Evolutionary conservation across 2,113 vertebrate genomes (phyloP), one percentile per base, ranked within the genome.

Genomic region (Spilogale gracilis): DNA sequence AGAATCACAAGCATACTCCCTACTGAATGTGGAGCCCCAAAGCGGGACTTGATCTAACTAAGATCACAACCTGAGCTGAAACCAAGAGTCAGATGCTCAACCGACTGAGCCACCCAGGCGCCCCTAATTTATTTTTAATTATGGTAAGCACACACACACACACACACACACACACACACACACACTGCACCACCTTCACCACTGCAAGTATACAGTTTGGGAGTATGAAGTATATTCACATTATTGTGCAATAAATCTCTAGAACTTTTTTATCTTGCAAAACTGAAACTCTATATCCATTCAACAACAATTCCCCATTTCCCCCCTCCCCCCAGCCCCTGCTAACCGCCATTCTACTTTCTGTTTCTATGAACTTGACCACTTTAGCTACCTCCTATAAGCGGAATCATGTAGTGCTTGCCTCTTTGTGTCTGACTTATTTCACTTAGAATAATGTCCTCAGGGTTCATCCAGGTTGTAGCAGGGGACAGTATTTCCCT

Each of bases 351-450:
- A 16, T 74, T 86, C 56, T 81, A 74, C 96, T 93, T 90, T 89
- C 85, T 78, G 73, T 86, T 84, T 96, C 84, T 63, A 1, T 61
- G 89, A 76, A 61, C 61, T 60, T 84, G 78, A 79, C n/a, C 78
- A 43, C 54, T 74, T 63, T 7, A 73, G 56, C 43, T 25, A 10
- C 30, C 43, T 65, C 16, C 45, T 45, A 0, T 45, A 30, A 83
- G 16, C 23, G 16, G 32, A 76, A 80, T n/a, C 45, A 52, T 0
- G 6, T 43, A 32, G 25, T 52, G 30, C 67, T 61, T 67, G 56
- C 38, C 63, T 65, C 61, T 78, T 25, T 45, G 45, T 61, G 3
- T 50, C 81, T 71, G 67, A 43, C 3, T 91, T 50, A 45, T 38
- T 63, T 86, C 76, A 67, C 16, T 86, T 58, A n/a, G 13, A 76